A percentile compares a stretch with the other conserved stretches of the same genome.
phyloP scores from a whole-genome alignment of 2,888 invertebrate genomes.

The Ashinkailepas kermadecensis region DNA sequence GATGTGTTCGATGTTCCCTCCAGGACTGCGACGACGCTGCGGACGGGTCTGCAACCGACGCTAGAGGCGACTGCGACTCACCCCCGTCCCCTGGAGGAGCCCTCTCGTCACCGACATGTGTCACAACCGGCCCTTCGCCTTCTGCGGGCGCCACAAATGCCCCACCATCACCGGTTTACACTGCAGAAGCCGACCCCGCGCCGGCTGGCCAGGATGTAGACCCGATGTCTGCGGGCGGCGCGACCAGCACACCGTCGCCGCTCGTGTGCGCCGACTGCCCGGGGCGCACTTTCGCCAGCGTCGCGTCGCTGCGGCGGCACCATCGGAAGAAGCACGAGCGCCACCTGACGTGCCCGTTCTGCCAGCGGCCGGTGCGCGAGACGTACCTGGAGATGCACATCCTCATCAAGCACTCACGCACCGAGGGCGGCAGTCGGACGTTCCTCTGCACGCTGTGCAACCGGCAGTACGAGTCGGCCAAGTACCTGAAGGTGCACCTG shows the following conservation, averaged over 20 bases:
- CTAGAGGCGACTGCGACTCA: no score
- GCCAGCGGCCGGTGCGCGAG: not conserved
- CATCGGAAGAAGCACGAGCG: conserved; percentile 34
- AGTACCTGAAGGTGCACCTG: conserved; percentile 8
- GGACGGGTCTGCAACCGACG: no score
- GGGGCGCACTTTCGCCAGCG: conserved; percentile 32
- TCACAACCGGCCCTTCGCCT: not conserved
- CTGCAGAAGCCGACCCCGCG: not conserved
- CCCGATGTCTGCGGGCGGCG: not conserved
- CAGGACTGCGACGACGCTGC: no score
- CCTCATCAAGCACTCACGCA: not conserved
- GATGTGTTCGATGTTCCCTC: no score
- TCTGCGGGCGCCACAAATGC: not conserved
- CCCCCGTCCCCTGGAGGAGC: not conserved
- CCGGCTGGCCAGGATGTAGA: not conserved
- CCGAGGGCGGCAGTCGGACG: not conserved
- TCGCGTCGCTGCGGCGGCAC: conserved; percentile 32
- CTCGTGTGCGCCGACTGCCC: conserved; percentile 31
- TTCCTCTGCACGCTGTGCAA: conserved; percentile 1
- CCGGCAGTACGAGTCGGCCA: conserved; percentile 2
- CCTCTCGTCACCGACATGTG: no score
- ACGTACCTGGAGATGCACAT: conserved; percentile 6
- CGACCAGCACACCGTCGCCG: not conserved
- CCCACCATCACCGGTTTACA: not conserved
- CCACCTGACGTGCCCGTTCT: not conserved